Evolutionary conservation across 2,113 vertebrate genomes (phyloP).

Genomic region (Cinclus mexicanus): DNA sequence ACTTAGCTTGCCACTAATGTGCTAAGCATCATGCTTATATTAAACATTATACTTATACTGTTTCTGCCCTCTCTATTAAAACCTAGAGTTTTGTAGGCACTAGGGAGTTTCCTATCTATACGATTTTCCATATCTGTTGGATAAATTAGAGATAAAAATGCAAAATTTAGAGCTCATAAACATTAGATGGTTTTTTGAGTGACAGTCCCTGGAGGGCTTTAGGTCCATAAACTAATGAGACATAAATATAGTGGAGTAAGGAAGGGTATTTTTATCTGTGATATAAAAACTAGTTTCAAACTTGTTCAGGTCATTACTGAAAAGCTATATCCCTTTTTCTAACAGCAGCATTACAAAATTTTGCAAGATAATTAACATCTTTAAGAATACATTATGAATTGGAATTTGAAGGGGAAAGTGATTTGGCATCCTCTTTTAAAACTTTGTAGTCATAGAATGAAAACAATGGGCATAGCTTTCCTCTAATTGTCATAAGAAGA

Average conservation of each 20-base stretch:
- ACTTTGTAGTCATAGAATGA: not conserved
- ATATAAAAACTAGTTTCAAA: constrained; percentile 51
- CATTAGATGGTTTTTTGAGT: constrained; percentile 66
- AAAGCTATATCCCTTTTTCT: constrained; percentile 13
- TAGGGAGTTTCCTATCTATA: constrained; percentile 56
- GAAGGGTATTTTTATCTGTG: constrained; percentile 63
- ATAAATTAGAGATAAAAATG: constrained; percentile 68
- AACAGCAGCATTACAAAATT: not conserved
- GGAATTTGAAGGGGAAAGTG: not conserved
- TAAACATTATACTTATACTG: constrained; percentile 37
- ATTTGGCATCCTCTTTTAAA: not conserved
- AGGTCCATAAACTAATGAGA: constrained; percentile 69
- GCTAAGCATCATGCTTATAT: constrained; percentile 45
- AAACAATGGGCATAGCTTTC: not conserved
- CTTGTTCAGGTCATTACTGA: constrained; percentile 51
- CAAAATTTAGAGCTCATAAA: constrained; percentile 66
- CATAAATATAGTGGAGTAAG: constrained; percentile 56
- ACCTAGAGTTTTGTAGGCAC: constrained; percentile 59
- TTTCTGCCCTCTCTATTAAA: constrained; percentile 61
- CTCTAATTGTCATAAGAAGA: not conserved
- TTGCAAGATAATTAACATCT: not conserved
- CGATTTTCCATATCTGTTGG: constrained; percentile 52
- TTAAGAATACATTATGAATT: not conserved
- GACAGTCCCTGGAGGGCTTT: constrained; percentile 72
- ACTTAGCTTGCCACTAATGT: constrained; percentile 20